phyloP scores from a whole-genome alignment of 2,888 invertebrate genomes.

The Heliconius cydno region DNA sequence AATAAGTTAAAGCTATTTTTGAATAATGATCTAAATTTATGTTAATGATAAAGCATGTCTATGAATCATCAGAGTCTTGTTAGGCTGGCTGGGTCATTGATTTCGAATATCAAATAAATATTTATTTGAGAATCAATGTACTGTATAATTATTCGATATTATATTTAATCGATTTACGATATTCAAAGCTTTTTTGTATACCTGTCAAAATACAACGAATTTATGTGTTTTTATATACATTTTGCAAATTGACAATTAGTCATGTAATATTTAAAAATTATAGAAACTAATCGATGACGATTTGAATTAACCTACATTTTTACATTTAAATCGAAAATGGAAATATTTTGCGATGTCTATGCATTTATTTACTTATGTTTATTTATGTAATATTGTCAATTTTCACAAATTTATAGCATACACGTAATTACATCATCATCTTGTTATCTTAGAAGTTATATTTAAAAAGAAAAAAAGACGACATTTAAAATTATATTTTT shows the following conservation, averaged over 20 bases:
- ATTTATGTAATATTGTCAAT: conserved; percentile 25
- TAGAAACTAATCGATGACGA: conserved; percentile 8
- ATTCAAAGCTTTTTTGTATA: not conserved
- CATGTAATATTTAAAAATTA: conserved; percentile 24
- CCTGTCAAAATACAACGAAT: conserved; percentile 1
- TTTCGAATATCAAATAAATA: not conserved
- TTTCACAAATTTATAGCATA: conserved; percentile 1
- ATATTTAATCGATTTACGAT: not conserved
- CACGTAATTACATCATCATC: not conserved
- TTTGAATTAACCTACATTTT: conserved; percentile 25
- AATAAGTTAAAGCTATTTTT: not conserved
- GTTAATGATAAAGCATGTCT: not conserved
- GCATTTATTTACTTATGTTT: not conserved
- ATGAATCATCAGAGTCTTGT: not conserved
- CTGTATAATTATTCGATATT: not conserved
- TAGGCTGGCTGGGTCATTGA: not conserved
- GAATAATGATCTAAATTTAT: not conserved
- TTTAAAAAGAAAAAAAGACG: not conserved
- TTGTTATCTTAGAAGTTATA: not conserved
- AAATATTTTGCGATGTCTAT: conserved; percentile 19
- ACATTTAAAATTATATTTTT: not conserved
- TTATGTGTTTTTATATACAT: not conserved
- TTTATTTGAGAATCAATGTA: not conserved
- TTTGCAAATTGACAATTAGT: not conserved
- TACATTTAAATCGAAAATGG: conserved; percentile 27